phyloP scores from a whole-genome alignment of 2,113 vertebrate genomes.

The Tor tambroides region DNA sequence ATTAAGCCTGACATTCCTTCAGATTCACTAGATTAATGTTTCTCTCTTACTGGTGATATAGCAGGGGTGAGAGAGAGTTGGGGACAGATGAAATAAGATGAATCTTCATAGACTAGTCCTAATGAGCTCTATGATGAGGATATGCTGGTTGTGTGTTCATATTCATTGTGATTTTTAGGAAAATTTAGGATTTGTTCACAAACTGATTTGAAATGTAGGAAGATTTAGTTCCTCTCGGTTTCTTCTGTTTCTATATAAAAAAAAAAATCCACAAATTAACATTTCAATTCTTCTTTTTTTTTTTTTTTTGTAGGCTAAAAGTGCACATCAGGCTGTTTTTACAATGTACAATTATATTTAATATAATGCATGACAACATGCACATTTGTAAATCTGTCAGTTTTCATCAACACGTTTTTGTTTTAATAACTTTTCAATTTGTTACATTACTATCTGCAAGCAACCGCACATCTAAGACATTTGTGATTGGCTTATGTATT shows the following conservation, averaged over 20 bases:
- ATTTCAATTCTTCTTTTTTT: no score
- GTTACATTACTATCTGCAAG: not conserved
- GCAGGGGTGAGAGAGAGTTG: conserved; percentile 8
- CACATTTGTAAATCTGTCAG: not conserved
- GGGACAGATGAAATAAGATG: conserved; percentile 9
- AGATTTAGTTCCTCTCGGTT: not conserved
- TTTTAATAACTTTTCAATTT: not conserved
- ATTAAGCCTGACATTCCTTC: conserved; percentile 86
- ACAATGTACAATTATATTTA: not conserved
- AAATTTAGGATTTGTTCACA: not conserved
- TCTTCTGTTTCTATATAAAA: not conserved
- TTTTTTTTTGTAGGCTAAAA: not conserved
- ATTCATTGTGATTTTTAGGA: not conserved
- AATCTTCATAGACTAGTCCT: conserved; percentile 8
- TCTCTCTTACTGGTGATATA: conserved; percentile 23
- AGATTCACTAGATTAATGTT: conserved; percentile 46
- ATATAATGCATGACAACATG: not conserved
- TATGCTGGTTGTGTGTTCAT: not conserved
- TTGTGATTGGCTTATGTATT: not conserved
- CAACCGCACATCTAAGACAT: no score
- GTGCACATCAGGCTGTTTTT: not conserved
- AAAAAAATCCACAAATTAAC: not conserved
- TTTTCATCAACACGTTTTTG: not conserved
- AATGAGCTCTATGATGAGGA: conserved; percentile 11
- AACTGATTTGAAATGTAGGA: not conserved